Conservation (phyloP, 1,140 invertebrate genomes). For the Campoletis sonorensis region DNA sequence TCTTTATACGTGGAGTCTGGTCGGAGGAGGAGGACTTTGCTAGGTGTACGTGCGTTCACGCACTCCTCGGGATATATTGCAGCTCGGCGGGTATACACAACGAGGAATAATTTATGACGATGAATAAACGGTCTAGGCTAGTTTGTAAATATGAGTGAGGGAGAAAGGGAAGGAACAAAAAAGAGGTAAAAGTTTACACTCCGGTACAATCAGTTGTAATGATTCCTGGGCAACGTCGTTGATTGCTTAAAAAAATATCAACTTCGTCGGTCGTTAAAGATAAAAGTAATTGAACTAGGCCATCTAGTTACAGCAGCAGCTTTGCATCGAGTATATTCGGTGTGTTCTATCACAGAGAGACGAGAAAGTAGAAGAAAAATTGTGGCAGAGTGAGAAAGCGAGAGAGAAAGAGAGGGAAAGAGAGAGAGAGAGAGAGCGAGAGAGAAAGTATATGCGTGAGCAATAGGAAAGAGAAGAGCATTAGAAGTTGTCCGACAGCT, state of each 20-base stretch:
- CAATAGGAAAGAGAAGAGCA: constrained; percentile 15
- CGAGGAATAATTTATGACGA: constrained; percentile 44
- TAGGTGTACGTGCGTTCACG: not conserved
- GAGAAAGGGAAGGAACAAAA: not conserved
- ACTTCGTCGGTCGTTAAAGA: constrained; percentile 29
- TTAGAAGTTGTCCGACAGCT: constrained; percentile 42
- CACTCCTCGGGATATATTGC: not conserved
- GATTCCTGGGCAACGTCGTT: constrained; percentile 15
- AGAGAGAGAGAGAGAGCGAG: not conserved
- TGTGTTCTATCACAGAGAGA: not conserved
- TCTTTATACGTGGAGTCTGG: not conserved
- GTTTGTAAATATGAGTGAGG: not conserved
- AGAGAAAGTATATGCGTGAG: constrained; percentile 14
- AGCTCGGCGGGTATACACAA: constrained; percentile 1
- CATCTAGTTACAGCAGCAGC: not conserved
- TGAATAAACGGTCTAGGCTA: constrained; percentile 27
- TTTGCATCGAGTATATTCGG: constrained; percentile 15
- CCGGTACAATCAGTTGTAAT: constrained; percentile 41
- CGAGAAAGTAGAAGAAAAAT: not conserved
- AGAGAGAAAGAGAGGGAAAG: not conserved
- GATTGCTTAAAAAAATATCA: constrained; percentile 32
- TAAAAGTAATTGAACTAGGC: constrained; percentile 34
- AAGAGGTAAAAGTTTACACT: not conserved
- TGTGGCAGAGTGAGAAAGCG: not conserved
- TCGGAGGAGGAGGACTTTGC: not conserved